Percentiles rank a stretch among this genome's conserved stretches.
Conservation (phyloP, 2,797 vertebrate genomes). For the Leptatherina wallacei region DNA sequence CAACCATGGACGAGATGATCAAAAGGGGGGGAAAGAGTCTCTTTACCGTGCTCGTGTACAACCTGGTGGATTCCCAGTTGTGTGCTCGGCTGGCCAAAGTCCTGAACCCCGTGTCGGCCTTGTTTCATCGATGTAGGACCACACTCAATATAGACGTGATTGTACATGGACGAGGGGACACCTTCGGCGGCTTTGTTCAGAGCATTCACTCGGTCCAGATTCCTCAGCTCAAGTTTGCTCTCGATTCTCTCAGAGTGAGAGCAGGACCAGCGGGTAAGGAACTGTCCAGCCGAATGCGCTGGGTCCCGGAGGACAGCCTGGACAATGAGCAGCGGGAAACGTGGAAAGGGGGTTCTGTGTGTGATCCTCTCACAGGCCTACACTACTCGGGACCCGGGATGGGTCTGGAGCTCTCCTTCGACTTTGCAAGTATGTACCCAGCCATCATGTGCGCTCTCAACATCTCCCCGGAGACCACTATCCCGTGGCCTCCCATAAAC, state of each 20-base stretch:
- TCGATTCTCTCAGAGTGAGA: conserved; percentile 6
- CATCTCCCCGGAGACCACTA: conserved; percentile 31
- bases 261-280: background rate
- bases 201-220: conserved; percentile 42
- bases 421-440: conserved; percentile 42
- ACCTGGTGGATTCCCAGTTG: conserved; percentile 45
- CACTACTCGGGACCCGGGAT: conserved; percentile 35
- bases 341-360: conserved; percentile 22
- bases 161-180: conserved; percentile 27
- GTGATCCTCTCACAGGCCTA: conserved; percentile 18
- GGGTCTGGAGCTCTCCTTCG: conserved; percentile 25
- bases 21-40: background rate
- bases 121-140: conserved; percentile 34
- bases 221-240: conserved; percentile 12
- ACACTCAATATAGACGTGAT: conserved; percentile 41
- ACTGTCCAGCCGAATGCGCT: background rate
- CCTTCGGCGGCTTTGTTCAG: conserved; percentile 28
- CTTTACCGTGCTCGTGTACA: conserved; percentile 25
- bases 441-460: conserved; percentile 43
- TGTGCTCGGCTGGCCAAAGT: conserved; percentile 29
- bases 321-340: accelerated
- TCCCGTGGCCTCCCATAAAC: background rate
- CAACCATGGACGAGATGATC: conserved; percentile 37
- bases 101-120: background rate
- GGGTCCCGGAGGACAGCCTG: background rate